Percentiles rank a stretch among this genome's conserved stretches.
Evolutionary conservation across 2,797 vertebrate genomes (phyloP).

Genomic region (Sylvilagus floridanus): DNA sequence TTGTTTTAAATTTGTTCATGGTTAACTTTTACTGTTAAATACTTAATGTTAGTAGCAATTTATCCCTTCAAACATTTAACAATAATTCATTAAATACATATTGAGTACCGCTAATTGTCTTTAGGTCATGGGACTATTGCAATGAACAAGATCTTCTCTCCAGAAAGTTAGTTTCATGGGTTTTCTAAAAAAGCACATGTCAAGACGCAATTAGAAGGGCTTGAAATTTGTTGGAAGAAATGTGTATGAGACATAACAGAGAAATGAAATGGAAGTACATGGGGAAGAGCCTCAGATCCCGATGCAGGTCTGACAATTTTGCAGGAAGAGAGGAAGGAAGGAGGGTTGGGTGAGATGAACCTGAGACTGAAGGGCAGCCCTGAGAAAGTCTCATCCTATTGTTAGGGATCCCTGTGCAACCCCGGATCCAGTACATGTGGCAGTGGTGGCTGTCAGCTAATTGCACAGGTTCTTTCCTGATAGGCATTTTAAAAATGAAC

Average conservation of each 20-base stretch:
- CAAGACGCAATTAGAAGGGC: background rate
- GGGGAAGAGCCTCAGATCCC: background rate
- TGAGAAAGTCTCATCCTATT: background rate
- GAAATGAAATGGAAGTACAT: background rate
- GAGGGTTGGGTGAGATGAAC: background rate
- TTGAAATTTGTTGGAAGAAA: background rate
- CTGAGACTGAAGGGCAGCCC: no score
- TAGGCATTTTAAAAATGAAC: background rate
- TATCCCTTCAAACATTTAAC: slow-evolving; percentile 7
- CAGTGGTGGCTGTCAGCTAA: background rate
- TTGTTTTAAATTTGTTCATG: background rate
- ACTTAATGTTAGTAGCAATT: background rate
- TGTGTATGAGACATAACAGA: background rate
- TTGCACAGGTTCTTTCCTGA: background rate
- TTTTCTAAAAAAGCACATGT: background rate
- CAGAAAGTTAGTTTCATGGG: background rate
- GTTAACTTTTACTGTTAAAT: background rate
- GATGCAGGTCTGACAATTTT: background rate
- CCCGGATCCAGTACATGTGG: background rate
- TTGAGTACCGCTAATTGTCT: background rate
- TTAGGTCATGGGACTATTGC: background rate
- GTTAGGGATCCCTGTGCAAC: background rate
- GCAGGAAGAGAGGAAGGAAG: background rate
- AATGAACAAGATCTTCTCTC: background rate
- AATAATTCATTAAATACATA: background rate